Conservation (phyloP, 2,888 invertebrate species). For the Silvanus unidentatus region DNA sequence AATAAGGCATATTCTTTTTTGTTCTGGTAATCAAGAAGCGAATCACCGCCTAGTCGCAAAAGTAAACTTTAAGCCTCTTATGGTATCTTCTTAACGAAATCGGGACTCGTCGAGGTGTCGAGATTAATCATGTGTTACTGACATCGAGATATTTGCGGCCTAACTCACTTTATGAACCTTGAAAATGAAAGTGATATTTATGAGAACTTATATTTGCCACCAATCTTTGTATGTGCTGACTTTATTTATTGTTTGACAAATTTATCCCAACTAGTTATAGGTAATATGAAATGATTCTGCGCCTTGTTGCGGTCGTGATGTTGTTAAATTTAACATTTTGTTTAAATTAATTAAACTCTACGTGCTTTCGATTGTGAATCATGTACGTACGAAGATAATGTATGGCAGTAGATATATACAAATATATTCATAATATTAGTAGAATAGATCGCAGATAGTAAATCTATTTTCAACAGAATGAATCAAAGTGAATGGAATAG, state of each 20-base stretch:
- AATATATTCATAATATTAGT: slow-evolving; percentile 2
- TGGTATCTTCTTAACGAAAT: slow-evolving; percentile 21
- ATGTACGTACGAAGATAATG: no score
- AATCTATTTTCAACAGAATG: slow-evolving; percentile 7
- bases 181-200: slow-evolving; percentile 31
- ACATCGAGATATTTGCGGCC: slow-evolving; percentile 27
- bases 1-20: slow-evolving; percentile 6
- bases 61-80: slow-evolving; percentile 16
- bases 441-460: slow-evolving; percentile 11
- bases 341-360: no score
- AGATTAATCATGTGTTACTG: slow-evolving; percentile 32
- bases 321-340: no score
- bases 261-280: no score
- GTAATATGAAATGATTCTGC: no score
- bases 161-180: slow-evolving; percentile 28
- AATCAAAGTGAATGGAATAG: slow-evolving; percentile 5
- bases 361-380: no score
- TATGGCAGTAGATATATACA: no score
- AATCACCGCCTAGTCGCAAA: slow-evolving; percentile 10
- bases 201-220: slow-evolving; percentile 18
- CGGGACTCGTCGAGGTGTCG: slow-evolving; percentile 28
- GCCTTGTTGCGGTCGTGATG: no score
- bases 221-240: no score
- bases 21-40: slow-evolving; percentile 14
- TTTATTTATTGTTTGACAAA: no score